A percentile compares a stretch with the other conserved stretches of the same genome.
phyloP scores from a whole-genome alignment of 92 coral and sea anemone species.

The Siderastrea siderea region DNA sequence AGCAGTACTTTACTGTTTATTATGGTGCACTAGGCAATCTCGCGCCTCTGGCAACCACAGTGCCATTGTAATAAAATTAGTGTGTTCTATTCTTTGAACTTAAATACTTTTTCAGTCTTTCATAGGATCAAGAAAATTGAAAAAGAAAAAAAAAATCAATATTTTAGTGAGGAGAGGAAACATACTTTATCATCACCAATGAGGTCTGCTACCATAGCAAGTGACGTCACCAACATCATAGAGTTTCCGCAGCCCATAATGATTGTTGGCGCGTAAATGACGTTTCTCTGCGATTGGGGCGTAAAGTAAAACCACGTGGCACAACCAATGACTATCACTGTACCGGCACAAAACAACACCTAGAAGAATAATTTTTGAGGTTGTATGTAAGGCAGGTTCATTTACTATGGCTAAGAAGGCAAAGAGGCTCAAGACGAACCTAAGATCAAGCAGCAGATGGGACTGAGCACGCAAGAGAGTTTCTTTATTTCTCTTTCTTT shows the following conservation, averaged over 20 bases:
- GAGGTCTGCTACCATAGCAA: slow-evolving; percentile 88
- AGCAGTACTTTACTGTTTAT: no score
- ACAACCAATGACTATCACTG: slow-evolving; percentile 72
- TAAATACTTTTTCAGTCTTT: no score
- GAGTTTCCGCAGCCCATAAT: slow-evolving; percentile 85
- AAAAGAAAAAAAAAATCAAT: not conserved
- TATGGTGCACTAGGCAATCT: no score
- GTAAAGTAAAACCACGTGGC: slow-evolving; percentile 86
- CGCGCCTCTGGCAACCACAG: no score
- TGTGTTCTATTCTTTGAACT: no score
- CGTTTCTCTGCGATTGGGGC: slow-evolving; percentile 68
- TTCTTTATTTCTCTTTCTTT: no score
- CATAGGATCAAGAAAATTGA: no score
- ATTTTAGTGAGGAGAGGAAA: not conserved
- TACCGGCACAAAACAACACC: slow-evolving; percentile 80
- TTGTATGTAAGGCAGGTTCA: not conserved
- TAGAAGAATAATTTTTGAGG: slow-evolving; percentile 18
- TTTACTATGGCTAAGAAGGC: not conserved
- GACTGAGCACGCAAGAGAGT: no score
- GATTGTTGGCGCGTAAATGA: slow-evolving; percentile 89
- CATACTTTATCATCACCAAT: slow-evolving; percentile 88
- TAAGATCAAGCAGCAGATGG: no score
- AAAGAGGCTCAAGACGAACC: not conserved
- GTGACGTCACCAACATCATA: slow-evolving; percentile 88
- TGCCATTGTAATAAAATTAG: no score